phyloP scores from a whole-genome alignment of 2,113 vertebrate genomes.

The Miniopterus natalensis region DNA sequence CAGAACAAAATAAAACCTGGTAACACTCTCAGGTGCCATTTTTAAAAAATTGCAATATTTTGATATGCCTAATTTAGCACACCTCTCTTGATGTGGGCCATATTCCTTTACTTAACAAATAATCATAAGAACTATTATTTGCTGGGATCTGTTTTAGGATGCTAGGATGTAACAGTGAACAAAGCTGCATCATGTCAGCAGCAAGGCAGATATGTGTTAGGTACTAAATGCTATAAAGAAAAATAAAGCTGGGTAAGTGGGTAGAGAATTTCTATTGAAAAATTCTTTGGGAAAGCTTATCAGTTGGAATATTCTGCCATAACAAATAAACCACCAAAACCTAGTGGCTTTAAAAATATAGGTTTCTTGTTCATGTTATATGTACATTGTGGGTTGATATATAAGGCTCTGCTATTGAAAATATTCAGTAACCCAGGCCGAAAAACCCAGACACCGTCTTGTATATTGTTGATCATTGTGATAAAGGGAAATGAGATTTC shows the following conservation, averaged over 20 bases:
- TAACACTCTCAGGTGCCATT: neutral
- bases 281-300: neutral
- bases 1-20: constrained; percentile 40
- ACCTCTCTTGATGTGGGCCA: neutral
- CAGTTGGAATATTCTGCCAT: neutral
- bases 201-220: neutral
- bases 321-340: neutral
- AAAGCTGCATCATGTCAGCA: neutral
- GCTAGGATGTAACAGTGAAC: neutral
- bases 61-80: neutral
- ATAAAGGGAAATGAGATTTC: neutral
- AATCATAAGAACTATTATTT: neutral
- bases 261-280: neutral
- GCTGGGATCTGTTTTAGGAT: neutral
- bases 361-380: neutral
- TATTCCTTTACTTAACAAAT: constrained; percentile 3
- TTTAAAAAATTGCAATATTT: constrained; percentile 43
- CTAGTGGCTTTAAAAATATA: neutral
- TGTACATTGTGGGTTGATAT: neutral
- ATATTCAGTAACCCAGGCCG: neutral
- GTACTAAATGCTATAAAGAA: constrained; percentile 1
- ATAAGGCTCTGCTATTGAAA: neutral
- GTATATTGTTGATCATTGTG: neutral
- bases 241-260: neutral
- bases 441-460: neutral